These are phyloP conservation scores for Petrocephalus zakoni DNA, from an alignment of 2,113 vertebrate species.

Conservation along the genomic window DNA sequence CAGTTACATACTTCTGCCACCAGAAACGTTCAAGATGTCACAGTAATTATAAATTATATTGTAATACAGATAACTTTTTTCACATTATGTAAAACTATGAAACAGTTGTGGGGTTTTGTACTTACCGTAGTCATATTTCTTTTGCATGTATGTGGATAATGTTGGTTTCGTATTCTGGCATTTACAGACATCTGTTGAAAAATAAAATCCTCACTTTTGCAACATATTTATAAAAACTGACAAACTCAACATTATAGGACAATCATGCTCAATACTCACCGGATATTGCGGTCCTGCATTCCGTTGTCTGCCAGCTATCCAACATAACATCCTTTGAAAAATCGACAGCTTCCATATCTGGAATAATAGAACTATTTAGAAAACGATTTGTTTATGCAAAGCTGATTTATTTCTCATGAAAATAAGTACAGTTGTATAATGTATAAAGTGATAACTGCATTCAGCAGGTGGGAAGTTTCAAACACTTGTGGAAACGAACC, in stretches of 20 bases:
- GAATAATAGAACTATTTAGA: background rate
- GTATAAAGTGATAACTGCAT: background rate
- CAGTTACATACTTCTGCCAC: background rate
- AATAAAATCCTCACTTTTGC: background rate
- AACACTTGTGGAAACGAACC: slow-evolving; percentile 51
- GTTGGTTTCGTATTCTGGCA: slow-evolving; percentile 71
- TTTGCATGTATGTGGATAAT: slow-evolving; percentile 64
- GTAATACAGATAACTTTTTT: background rate
- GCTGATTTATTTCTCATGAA: background rate
- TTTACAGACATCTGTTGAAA: slow-evolving; percentile 48
- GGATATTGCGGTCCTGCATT: slow-evolving; percentile 58
- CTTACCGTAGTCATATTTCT: slow-evolving; percentile 77
- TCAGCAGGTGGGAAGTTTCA: background rate
- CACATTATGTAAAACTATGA: background rate
- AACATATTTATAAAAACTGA: background rate
- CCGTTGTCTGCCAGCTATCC: slow-evolving; percentile 47
- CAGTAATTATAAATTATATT: background rate
- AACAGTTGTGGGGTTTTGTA: slow-evolving; percentile 5
- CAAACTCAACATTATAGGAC: background rate
- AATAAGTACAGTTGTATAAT: background rate
- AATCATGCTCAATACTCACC: slow-evolving; percentile 49
- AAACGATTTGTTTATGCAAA: background rate
- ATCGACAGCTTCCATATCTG: slow-evolving; percentile 67
- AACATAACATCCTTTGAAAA: slow-evolving; percentile 63
- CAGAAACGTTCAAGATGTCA: background rate